Evolutionary conservation across 2,797 vertebrate species (phyloP).

Genomic region (Hydrocynus forskahlii): DNA sequence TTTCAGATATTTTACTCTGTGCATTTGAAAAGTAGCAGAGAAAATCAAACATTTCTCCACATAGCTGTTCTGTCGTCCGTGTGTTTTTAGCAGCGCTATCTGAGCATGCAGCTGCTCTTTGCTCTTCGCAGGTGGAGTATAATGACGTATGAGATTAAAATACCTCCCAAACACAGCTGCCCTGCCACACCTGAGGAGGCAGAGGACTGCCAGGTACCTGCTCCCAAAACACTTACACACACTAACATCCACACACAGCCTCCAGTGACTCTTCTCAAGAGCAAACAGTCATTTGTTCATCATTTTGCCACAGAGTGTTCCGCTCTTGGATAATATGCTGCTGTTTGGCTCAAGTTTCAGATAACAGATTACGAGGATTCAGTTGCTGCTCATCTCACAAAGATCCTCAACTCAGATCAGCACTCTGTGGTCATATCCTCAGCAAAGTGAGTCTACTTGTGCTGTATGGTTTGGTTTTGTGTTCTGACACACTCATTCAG

Average conservation of each 20-base stretch:
- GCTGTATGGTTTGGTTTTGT: not conserved
- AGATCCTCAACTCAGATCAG: conserved; percentile 97
- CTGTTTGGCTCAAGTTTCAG: conserved; percentile 77
- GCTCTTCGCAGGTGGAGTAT: conserved; percentile 90
- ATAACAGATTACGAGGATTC: conserved; percentile 95
- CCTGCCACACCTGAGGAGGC: conserved; percentile 86
- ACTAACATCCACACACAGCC: conserved; percentile 17
- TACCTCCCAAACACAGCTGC: conserved; percentile 90
- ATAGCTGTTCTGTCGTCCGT: conserved; percentile 5
- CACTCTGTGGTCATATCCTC: conserved; percentile 94
- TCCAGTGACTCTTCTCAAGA: conserved; percentile 15
- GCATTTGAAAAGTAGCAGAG: too few species aligned
- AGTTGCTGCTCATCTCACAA: conserved; percentile 92
- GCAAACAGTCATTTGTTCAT: not conserved
- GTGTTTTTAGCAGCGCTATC: conserved; percentile 9
- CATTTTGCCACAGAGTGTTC: not conserved
- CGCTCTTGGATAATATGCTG: not conserved
- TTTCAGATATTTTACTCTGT: too few species aligned
- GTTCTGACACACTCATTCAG: not conserved
- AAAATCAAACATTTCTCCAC: too few species aligned
- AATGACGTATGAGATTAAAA: conserved; percentile 98
- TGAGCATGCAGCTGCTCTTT: conserved; percentile 40
- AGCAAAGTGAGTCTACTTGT: conserved; percentile 86
- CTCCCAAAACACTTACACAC: not conserved
- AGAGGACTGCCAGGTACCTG: conserved; percentile 88